Percentiles rank a stretch among this genome's conserved stretches.
Conservation (phyloP, 2,888 invertebrate species). For the Xanthia togata region DNA sequence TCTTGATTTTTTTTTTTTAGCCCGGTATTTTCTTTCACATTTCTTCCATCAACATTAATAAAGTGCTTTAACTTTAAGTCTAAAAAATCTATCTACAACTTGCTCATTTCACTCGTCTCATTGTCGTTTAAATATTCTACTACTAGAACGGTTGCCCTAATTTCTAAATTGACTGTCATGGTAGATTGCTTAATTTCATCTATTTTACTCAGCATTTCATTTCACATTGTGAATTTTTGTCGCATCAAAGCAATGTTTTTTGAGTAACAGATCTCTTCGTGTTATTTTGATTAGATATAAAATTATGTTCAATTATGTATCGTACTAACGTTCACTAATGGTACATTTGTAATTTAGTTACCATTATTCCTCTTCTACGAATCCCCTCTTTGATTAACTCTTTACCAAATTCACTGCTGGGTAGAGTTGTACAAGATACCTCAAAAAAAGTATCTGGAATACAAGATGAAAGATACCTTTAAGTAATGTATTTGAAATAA, state of each 20-base stretch:
- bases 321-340: not conserved
- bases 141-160: conserved; percentile 46
- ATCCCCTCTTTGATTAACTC: not conserved
- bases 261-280: not conserved
- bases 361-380: not conserved
- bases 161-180: conserved; percentile 51
- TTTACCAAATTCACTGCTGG: not conserved
- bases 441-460: no score
- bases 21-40: not conserved
- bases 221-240: conserved; percentile 21
- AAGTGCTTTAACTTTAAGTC: not conserved
- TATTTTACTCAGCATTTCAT: conserved; percentile 52
- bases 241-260: not conserved
- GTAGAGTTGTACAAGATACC: no score
- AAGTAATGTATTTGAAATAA: no score
- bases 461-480: no score
- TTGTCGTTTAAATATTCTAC: conserved; percentile 56
- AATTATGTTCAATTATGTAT: not conserved
- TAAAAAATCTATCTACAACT: conserved; percentile 35
- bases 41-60: not conserved
- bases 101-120: conserved; percentile 31
- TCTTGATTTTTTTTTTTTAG: not conserved
- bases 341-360: not conserved
- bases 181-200: conserved; percentile 49
- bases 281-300: not conserved